phyloP scores from a whole-genome alignment of 2,797 vertebrate genomes.

The Tenualosa thibaudeaui region DNA sequence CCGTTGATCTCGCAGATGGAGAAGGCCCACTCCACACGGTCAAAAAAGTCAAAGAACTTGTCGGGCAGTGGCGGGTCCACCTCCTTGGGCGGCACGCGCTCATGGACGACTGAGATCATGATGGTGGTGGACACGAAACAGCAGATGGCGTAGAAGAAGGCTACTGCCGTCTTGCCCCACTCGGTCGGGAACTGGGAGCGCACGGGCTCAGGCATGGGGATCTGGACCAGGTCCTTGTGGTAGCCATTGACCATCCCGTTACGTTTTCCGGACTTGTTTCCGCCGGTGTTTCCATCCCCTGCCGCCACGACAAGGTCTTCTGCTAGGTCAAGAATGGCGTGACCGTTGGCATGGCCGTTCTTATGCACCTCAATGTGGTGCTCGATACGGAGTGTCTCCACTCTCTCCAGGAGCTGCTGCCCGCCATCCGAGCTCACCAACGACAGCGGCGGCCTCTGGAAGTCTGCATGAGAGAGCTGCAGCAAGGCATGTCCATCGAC shows the following conservation, averaged over 20 bases:
- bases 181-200: conserved; percentile 79
- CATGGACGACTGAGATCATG: conserved; percentile 88
- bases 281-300: not conserved
- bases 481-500: conserved; percentile 77
- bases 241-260: conserved; percentile 53
- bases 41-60: conserved; percentile 89
- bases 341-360: conserved; percentile 77
- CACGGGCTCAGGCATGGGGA: conserved; percentile 74
- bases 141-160: conserved; percentile 81
- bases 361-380: conserved; percentile 83
- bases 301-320: not conserved
- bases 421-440: conserved; percentile 78
- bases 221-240: conserved; percentile 68
- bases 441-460: conserved; percentile 75
- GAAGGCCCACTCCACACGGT: conserved; percentile 87
- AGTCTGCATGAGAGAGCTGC: conserved; percentile 76
- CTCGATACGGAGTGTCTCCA: conserved; percentile 82
- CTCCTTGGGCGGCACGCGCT: conserved; percentile 89
- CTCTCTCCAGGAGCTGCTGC: conserved; percentile 77
- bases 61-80: conserved; percentile 84
- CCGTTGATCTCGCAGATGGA: conserved; percentile 87
- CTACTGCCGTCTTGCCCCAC: conserved; percentile 82
- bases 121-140: conserved; percentile 85
- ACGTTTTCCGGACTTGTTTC: conserved; percentile 24
- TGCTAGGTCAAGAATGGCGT: conserved; percentile 44